Percentiles rank a stretch among this genome's conserved stretches.
Conservation (phyloP, 2,797 vertebrate species). For the Anomalospiza imberbis region DNA sequence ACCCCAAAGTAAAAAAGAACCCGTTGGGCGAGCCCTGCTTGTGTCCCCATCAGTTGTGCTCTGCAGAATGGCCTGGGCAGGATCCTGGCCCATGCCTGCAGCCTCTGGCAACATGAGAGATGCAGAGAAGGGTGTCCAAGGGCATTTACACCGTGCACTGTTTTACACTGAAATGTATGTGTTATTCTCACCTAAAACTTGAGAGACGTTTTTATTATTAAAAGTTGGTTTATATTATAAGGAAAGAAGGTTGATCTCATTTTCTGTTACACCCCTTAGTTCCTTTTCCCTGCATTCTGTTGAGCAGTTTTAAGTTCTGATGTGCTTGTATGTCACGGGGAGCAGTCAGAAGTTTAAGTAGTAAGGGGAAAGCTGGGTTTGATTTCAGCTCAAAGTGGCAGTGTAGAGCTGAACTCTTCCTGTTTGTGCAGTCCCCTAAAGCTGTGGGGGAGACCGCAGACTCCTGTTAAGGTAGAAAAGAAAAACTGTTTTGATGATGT, state of each 20-base stretch:
- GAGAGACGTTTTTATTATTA: constrained; percentile 72
- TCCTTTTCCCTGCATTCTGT: background rate
- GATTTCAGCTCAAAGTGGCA: background rate
- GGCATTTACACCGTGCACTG: constrained; percentile 53
- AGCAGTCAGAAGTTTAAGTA: background rate
- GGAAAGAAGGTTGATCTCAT: constrained; percentile 15
- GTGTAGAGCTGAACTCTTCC: background rate
- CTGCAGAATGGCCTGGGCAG: background rate
- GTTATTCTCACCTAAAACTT: constrained; percentile 39
- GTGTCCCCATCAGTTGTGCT: background rate
- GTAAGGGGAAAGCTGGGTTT: background rate
- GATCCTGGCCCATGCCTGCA: background rate
- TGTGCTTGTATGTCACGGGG: background rate
- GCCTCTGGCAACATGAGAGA: background rate
- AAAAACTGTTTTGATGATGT: background rate
- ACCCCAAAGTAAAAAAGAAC: background rate
- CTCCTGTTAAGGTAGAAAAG: background rate
- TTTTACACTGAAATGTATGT: constrained; percentile 60
- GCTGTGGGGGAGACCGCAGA: background rate
- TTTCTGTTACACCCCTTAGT: background rate
- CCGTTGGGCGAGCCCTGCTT: accelerated
- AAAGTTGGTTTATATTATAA: constrained; percentile 70
- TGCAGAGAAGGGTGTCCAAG: background rate
- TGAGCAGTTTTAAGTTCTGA: background rate
- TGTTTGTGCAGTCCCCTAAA: background rate